Base-by-base conservation (phyloP, 1,140 invertebrate species). In the Listronotus oregonensis region DNA sequence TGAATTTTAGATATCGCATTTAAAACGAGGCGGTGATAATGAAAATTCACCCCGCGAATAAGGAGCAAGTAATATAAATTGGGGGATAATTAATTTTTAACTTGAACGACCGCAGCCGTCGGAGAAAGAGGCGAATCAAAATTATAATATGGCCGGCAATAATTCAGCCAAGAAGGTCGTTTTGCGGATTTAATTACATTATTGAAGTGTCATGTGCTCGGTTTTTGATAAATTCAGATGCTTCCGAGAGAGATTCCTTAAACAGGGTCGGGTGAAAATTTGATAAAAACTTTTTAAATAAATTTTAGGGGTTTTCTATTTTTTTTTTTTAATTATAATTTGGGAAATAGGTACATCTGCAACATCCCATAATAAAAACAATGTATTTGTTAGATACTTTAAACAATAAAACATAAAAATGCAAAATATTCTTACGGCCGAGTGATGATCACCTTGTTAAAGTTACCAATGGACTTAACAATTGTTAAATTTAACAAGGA, bases 141-240 rank as follows among this genome's bases (percentile, higher is more conserved):
- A 78, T 75, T 74, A 78, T 73, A 77, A 78, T 77, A 76, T 75
- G 52, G 73, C 62, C 60, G 55, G 75, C 74, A 66, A 78, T 78
- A 77, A 76, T 75, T 78, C 75, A 78, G 70, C 64, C 66, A 62
- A 69, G 64, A 67, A 70, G 73, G 75, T 74, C 74, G 74, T 78
- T 76, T 71, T 77, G 77, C 68, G 73, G 75, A 76, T 78, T 78
- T 77, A 78, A 78, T 78, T 78, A 77, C 77, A 75, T 78, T 78
- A 78, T 78, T 76, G 75, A 78, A 78, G 75, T 78, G 75, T 76
- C 77, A 76, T 77, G 74, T 76, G 74, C 74, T 74, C 66, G 71
- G 69, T 74, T 69, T 71, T 76, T 78, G 75, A 77, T 76, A 75
- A 77, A 78, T 77, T 75, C 71, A 71, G 70, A 74, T 63, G 69